phyloP scores from a whole-genome alignment of 2,113 vertebrate species.

The Microtus ochrogaster region DNA sequence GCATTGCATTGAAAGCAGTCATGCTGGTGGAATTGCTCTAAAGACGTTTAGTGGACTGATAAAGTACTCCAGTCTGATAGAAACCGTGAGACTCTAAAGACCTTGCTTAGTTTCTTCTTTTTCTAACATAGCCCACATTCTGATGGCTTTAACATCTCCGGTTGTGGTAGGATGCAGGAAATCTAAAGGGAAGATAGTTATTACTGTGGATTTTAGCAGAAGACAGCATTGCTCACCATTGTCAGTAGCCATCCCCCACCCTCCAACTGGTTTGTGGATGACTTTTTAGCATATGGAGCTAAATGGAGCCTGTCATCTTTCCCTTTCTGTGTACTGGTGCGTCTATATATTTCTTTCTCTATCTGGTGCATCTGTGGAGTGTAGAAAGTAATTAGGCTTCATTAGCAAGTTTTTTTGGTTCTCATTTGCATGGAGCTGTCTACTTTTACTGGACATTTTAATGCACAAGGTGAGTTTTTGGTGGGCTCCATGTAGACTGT shows the following conservation, averaged over 20 bases:
- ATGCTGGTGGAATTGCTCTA: not conserved
- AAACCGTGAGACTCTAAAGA: not conserved
- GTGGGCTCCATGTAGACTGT: not conserved
- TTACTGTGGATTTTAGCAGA: slow-evolving; percentile 33
- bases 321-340: not conserved
- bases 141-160: not conserved
- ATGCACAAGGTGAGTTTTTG: not conserved
- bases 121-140: not conserved
- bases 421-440: not conserved
- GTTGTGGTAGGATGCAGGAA: not conserved
- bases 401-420: slow-evolving; percentile 16
- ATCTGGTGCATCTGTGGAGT: not conserved
- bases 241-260: not conserved
- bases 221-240: not conserved
- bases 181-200: not conserved
- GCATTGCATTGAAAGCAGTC: slow-evolving; percentile 11
- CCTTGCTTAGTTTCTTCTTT: slow-evolving; percentile 23
- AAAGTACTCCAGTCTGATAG: slow-evolving; percentile 26
- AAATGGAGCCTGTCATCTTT: not conserved
- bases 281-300: not conserved
- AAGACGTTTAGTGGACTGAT: not conserved
- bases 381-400: not conserved
- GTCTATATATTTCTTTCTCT: not conserved
- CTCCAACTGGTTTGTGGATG: not conserved
- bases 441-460: slow-evolving; percentile 34